A percentile compares a stretch with the other conserved stretches of the same genome.
Evolutionary conservation across 35 echinoderm and acorn worm species (phyloP).

Genomic region (Patiria miniata): DNA sequence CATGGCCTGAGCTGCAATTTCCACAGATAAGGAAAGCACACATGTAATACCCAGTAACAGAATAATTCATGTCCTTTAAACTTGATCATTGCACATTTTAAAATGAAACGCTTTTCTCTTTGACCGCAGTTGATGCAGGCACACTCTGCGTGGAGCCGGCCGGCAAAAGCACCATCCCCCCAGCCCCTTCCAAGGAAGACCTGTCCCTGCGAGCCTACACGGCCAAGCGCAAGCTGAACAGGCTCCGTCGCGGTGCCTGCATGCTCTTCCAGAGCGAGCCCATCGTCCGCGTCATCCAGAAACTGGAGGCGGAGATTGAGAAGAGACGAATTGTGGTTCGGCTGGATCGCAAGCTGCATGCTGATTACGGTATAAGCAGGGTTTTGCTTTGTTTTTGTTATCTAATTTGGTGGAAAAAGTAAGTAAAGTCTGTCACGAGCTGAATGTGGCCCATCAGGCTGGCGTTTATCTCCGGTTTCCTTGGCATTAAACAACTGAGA

Average conservation of each 20-base stretch:
- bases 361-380: constrained; percentile 80
- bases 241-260: constrained; percentile 74
- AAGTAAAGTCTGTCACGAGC: too few relatives aligned
- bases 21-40: too few relatives aligned
- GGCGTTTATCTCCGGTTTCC: too few relatives aligned
- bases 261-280: constrained; percentile 96
- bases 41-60: too few relatives aligned
- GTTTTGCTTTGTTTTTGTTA: too few relatives aligned
- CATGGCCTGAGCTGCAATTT: too few relatives aligned
- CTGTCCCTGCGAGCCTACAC: constrained; percentile 93
- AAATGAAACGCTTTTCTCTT: neutral
- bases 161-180: constrained; percentile 28
- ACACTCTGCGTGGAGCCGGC: constrained; percentile 51
- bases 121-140: constrained; percentile 77
- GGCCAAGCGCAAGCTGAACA: constrained; percentile 71
- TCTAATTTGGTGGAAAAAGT: too few relatives aligned
- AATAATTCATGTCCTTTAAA: too few relatives aligned
- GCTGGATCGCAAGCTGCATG: constrained; percentile 80
- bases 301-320: constrained; percentile 88
- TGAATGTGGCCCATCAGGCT: too few relatives aligned
- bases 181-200: constrained; percentile 85
- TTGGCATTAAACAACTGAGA: too few relatives aligned
- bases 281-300: constrained; percentile 78
- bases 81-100: too few relatives aligned
- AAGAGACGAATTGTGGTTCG: constrained; percentile 59